phyloP scores from a whole-genome alignment of 2,113 vertebrate species.

The Mesitornis unicolor region DNA sequence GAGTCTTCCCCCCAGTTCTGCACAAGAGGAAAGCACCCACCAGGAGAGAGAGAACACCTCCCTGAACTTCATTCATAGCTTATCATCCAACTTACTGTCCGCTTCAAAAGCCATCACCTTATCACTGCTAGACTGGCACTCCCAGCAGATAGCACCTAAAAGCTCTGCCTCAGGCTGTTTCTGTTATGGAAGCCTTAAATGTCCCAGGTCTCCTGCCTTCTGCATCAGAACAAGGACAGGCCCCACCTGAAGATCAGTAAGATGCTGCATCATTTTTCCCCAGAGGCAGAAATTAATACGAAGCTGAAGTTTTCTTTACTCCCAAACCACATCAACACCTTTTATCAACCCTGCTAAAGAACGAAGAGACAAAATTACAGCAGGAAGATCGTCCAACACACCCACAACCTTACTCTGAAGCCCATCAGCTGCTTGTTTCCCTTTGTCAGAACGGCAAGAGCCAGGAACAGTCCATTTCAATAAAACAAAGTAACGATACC shows the following conservation, averaged over 20 bases:
- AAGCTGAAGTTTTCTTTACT: not conserved
- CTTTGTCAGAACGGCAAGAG: not conserved
- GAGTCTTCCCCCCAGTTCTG: not conserved
- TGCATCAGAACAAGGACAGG: not conserved
- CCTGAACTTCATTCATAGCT: not conserved
- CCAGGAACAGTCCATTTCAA: not conserved
- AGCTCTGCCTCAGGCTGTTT: not conserved
- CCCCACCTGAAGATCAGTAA: not conserved
- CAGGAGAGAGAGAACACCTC: not conserved
- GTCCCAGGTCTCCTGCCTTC: not conserved
- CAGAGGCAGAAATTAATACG: not conserved
- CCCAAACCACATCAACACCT: not conserved
- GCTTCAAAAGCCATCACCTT: not conserved
- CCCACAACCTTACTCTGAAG: fast-evolving
- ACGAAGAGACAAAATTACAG: not conserved
- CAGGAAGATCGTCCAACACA: not conserved
- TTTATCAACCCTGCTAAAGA: not conserved
- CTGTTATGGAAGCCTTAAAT: not conserved
- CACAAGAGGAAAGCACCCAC: not conserved
- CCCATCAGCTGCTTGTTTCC: not conserved
- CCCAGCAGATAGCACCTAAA: not conserved
- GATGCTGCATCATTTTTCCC: not conserved
- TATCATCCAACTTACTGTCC: not conserved
- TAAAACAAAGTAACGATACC: not conserved
- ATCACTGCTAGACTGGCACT: not conserved